Evolutionary conservation across 2,888 invertebrate species (phyloP), one percentile per base, ranked within the genome.

Genomic region (Hydropsyche betteni): DNA sequence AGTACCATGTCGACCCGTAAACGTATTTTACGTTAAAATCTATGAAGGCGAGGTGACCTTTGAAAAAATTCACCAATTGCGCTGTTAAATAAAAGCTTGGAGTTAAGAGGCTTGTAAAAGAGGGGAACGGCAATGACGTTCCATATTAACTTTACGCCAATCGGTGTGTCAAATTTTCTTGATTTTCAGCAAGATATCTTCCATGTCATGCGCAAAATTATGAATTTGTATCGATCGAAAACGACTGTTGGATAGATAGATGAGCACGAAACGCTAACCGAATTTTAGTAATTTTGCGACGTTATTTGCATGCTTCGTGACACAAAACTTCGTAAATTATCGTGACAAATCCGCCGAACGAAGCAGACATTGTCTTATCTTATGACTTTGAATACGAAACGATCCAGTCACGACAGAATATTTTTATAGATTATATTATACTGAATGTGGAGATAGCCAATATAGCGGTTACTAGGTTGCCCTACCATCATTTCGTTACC

Each of bases 331-430:
- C 38, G 50, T 69, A 74, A 74, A 76, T 74, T 76, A 69, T 76
- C 76, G 76, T 76, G 76, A 76, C 76, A 76, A 76, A 76, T 74
- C 74, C 74, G 74, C 74, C 76, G 68, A 76, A 74, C 52, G 76
- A 33, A 52, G 12, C 69, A 76, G 74, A 76, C 74, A 44, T 53
- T 74, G 74, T 74, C 76, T 74, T 76, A 76, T 76, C 74, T 69
- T 73, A 50, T 74, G 76, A 74, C 76, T 74, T 76, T 74, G 74
- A 72, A 68, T 72, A 69, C 44, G 55, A 72, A 55, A 61, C 55
- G 53, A 69, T 44, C 74, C 38, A 69, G 74, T 76, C 76, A 76
- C 74, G 76, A 74, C 52, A 76, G n/a, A 7, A 75, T 68, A 38
- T 70, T 70, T 70, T 70, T 36, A 34, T 53, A 70, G 52, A 70